Evolutionary conservation across 64 coral and sea anemone genomes (phyloP).

Genomic region (Stylophora pistillata): DNA sequence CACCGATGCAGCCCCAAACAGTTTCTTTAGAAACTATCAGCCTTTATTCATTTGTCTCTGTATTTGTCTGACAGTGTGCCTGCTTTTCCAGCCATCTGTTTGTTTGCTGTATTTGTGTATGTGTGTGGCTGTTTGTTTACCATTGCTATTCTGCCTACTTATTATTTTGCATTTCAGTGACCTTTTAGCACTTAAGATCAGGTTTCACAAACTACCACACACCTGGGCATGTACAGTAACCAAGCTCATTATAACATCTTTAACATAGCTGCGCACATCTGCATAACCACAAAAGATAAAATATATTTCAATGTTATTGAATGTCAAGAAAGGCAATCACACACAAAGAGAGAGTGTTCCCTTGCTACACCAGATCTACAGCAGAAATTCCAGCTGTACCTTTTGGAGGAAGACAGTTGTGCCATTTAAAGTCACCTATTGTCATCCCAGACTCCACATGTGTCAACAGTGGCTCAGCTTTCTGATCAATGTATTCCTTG

Average conservation of each 20-base stretch:
- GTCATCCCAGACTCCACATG: conserved; percentile 83
- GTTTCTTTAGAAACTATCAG: no score
- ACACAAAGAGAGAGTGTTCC: not conserved
- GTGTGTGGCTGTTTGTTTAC: no score
- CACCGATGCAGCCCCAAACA: no score
- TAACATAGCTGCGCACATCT: conserved; percentile 96
- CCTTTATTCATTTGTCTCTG: no score
- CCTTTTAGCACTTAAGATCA: no score
- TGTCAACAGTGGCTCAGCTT: conserved; percentile 81
- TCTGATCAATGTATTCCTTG: conserved; percentile 94
- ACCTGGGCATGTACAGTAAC: conserved; percentile 94
- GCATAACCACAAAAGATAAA: not conserved
- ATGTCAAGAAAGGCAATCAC: no score
- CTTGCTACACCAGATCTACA: not conserved
- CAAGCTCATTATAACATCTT: conserved; percentile 85
- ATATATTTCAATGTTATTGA: not conserved
- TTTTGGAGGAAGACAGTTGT: conserved; percentile 88
- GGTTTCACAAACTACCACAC: not conserved
- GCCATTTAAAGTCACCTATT: conserved; percentile 92
- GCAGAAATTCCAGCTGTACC: conserved; percentile 9
- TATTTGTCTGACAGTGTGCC: no score
- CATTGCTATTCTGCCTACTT: no score
- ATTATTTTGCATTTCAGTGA: no score
- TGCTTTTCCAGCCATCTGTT: no score
- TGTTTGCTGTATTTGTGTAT: no score